phyloP scores from a whole-genome alignment of 2,888 invertebrate genomes.

The Cantharis flavilabris region DNA sequence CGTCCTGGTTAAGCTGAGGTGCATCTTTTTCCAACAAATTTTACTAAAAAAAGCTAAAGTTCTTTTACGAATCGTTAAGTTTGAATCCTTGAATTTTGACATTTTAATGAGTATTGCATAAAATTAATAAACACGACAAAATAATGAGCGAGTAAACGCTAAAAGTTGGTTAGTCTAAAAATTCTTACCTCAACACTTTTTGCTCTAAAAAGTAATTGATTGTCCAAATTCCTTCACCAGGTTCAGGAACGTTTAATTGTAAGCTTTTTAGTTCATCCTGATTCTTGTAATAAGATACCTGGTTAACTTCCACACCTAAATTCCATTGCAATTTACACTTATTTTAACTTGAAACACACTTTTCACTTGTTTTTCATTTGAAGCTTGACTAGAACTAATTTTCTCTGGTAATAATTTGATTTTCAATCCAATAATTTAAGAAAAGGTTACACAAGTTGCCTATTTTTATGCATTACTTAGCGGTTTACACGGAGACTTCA shows the following conservation, averaged over 20 bases:
- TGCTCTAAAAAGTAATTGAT: not conserved
- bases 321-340: conserved; percentile 28
- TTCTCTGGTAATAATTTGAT: not conserved
- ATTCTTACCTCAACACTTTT: not conserved
- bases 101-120: not conserved
- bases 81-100: not conserved
- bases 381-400: not conserved
- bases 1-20: not conserved
- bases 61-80: not conserved
- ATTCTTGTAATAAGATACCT: conserved; percentile 17
- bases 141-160: not conserved
- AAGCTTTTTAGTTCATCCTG: conserved; percentile 13
- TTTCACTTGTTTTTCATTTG: not conserved
- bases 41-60: not conserved
- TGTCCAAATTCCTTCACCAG: not conserved
- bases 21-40: not conserved
- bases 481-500: conserved; percentile 30
- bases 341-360: not conserved
- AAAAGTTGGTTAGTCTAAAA: not conserved
- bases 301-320: conserved; percentile 34
- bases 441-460: not conserved
- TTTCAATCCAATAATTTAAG: not conserved
- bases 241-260: not conserved
- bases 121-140: not conserved
- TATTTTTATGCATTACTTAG: conserved; percentile 9